Evolutionary conservation across 2,888 invertebrate genomes (phyloP), one percentile per base, ranked within the genome.

Genomic region (Eupithecia vulgata): DNA sequence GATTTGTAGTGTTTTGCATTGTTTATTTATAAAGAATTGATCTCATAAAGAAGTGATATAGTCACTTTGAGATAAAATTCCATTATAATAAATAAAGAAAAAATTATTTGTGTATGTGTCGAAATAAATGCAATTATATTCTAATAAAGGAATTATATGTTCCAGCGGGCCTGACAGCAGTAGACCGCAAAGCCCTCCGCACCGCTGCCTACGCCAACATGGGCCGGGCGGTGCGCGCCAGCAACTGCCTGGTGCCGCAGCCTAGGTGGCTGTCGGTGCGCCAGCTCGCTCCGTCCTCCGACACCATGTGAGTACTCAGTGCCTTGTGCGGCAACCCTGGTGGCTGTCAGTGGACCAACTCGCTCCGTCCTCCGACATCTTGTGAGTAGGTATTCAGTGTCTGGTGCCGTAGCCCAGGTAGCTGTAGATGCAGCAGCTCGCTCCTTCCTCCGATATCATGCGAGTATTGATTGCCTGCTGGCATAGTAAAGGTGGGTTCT

Each of bases 231-330:
- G 77, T 91, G 21, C 86, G 84, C 13, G 95, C 95, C 76, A 95
- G 95, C 61, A 94, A 95, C 79, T 98, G 97, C 85, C 93, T 95
- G 67, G 92, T 93, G 81, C 98, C 98, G 0, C 96, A 96, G 78
- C 96, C 97, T 15, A 95, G 97, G 80, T 96, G 98, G 85, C 95
- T 98, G 69, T 95, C 96, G 66, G 97, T 98, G 34, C 95, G 96
- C 69, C 96, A 96, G 70, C 94, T 96, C 37, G 96, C 97, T 76
- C 96, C 97, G 0, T 95, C 96, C 75, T 95, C 96, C 4, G 95
- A 96, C 76, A 97, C 96, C 80, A 95, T 95, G 94, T 93, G 74
- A 85, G 91, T 88, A n/a, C 21, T 52, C 12, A 52, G 6, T 3
- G 3, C 10, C n/a, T 7, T 10, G n/a, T 52, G n/a, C 48, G 0